Evolutionary conservation across 1,140 invertebrate species (phyloP).

Genomic region (Drosophila aff.): DNA sequence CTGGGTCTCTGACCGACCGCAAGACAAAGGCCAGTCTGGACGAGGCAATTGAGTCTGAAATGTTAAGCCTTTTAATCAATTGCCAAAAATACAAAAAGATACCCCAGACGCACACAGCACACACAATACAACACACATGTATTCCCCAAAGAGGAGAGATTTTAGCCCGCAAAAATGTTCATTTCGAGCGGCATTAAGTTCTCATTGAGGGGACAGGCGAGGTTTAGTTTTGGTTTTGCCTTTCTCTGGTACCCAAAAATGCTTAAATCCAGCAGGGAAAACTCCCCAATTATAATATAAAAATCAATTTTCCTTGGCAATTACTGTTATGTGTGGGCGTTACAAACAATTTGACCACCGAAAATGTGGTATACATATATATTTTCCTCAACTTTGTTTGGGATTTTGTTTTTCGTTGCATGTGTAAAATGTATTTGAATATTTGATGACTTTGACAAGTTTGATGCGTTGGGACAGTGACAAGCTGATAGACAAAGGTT

Average conservation of each 20-base stretch:
- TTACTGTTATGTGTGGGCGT: conserved; percentile 62
- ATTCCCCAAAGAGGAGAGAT: conserved; percentile 51
- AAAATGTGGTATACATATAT: not conserved
- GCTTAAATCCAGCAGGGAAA: conserved; percentile 13
- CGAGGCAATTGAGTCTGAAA: conserved; percentile 71
- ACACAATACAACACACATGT: conserved; percentile 2
- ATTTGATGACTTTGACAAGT: conserved; percentile 69
- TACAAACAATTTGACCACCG: conserved; percentile 49
- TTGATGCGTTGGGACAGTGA: conserved; percentile 50
- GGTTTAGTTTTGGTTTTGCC: conserved; percentile 47
- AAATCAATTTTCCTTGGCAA: conserved; percentile 74
- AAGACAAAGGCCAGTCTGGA: conserved; percentile 37
- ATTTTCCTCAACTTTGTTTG: conserved; percentile 7
- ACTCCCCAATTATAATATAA: conserved; percentile 54
- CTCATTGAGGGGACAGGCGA: conserved; percentile 62
- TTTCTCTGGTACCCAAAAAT: conserved; percentile 29
- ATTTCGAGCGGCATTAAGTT: conserved; percentile 75
- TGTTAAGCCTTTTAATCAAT: conserved; percentile 82
- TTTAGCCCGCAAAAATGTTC: conserved; percentile 65
- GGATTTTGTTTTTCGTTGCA: conserved; percentile 58
- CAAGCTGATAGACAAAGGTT: conserved; percentile 25
- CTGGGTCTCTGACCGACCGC: conserved; percentile 11
- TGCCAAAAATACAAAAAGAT: conserved; percentile 62
- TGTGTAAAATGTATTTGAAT: conserved; percentile 78
- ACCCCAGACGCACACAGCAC: conserved; percentile 8